Evolutionary conservation across 2,797 vertebrate species (phyloP), one percentile per base, ranked within the genome.

Genomic region (Pteronotus mesoamericanus): DNA sequence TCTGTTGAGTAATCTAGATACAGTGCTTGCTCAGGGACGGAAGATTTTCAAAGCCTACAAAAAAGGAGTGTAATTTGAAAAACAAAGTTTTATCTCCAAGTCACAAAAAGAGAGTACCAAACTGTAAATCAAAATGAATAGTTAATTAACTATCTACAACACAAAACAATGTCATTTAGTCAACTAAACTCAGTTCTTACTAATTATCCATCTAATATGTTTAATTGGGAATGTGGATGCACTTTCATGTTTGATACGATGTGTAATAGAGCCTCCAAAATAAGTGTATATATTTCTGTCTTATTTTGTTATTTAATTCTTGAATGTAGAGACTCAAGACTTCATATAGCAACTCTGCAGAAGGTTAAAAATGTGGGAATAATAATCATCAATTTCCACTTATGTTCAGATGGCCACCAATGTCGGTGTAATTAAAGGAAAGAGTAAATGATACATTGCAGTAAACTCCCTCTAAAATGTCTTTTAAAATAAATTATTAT

Each of bases 381-480:
- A 39, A 48, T 5, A 72, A 12, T 46, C 0, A 0, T 87, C 69
- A 22, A 66, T 57, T 94, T 80, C 29, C 29, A 92, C 94, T 42
- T 37, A 2, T 21, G 2, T 32, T 66, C 1, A 48, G 48, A 92
- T 94, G 12, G 89, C 97, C 97, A 89, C 97, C 77, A 55, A 83
- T 82, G 96, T 93, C 91, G 78, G 89, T 69, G 21, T 5, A 85
- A 69, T 24, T 96, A 61, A 90, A 71, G 57, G 94, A 83, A 82
- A 90, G 29, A 68, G 32, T 9, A 69, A 94, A 39, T 9, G 61
- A 68, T 6, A 8, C 4, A 9, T 48, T 66, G 39, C 29, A 44
- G 44, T 72, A 16, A 69, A 24, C 2, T 92, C 42, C 26, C 71
- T 82, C 44, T 82, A 39, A 89, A 46, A 61, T 42, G 5, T 24